phyloP scores from a whole-genome alignment of 2,113 vertebrate species.

The Thalassoma bifasciatum region DNA sequence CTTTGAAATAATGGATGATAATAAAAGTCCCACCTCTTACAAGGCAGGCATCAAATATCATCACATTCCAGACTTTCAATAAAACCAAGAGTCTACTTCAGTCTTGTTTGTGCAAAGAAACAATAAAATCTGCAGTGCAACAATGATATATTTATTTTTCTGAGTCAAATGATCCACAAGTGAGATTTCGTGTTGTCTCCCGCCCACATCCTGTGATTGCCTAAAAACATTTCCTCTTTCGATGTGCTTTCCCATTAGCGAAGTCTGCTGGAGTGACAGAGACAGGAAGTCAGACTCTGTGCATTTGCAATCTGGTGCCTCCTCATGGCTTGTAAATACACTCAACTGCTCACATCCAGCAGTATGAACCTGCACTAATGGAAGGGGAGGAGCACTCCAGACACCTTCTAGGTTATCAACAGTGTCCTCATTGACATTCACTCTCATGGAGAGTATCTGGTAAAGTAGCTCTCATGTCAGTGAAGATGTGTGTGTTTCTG shows the following conservation, averaged over 20 bases:
- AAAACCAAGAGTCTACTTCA: background rate
- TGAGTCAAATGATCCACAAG: constrained; percentile 62
- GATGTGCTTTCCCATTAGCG: constrained; percentile 44
- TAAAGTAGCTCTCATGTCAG: constrained; percentile 32
- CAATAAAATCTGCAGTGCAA: constrained; percentile 39
- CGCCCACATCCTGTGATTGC: constrained; percentile 36
- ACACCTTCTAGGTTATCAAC: constrained; percentile 57
- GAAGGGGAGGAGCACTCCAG: constrained; percentile 19
- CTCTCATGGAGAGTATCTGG: constrained; percentile 34
- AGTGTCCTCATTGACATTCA: constrained; percentile 58
- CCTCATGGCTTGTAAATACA: constrained; percentile 19
- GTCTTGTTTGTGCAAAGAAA: constrained; percentile 39
- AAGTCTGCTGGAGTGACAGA: constrained; percentile 47
- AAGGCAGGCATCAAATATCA: background rate
- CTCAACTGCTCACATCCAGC: constrained; percentile 3
- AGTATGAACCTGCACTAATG: background rate
- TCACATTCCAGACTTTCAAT: background rate
- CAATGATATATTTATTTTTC: constrained; percentile 53
- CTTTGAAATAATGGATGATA: too few relatives aligned
- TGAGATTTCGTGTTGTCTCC: constrained; percentile 38
- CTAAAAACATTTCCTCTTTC: constrained; percentile 56
- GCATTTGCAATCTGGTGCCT: constrained; percentile 12
- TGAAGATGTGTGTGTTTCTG: constrained; percentile 3
- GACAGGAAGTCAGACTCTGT: constrained; percentile 36
- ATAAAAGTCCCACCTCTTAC: too few relatives aligned